Base-by-base conservation (phyloP, 2,797 vertebrate genomes). In the Acanthopagrus latus region DNA sequence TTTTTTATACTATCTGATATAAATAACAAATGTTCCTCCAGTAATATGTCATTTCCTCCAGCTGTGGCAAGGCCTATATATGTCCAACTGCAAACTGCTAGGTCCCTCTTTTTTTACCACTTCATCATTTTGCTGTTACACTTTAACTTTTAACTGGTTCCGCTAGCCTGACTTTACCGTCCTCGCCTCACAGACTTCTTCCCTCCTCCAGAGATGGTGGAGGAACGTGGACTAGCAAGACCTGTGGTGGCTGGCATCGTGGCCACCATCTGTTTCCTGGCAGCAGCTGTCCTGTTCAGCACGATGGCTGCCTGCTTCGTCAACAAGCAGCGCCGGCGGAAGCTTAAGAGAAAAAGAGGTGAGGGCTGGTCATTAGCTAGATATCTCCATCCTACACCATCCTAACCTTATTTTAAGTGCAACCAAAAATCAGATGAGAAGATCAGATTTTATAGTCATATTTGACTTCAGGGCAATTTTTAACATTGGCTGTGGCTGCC, bases 201-300 rank as follows among this genome's bases (percentile, higher is more conserved):
- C 92, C 97, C 98, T 43, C 97, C 93, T 83, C 97, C 98, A 46
- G 98, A 99, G 92, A 71, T 99, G 94, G 96, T 96, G 2, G 98
- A 99, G 0, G 98, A 99, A 20, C 96, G 91, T 12, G 97, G 95
- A 44, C 95, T 99, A 91, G 97, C 98, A 0, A 95, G 98, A 85
- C 98, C 98, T 0, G 96, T 99, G 86, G 95, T 99, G 95, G 98
- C 98, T 17, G 98, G 98, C 79, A 98, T 99, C 3, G 98, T 99
- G 78, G 98, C 98, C 81, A 99, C 98, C 92, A 99, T 99, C 92
- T 99, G 98, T 93, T 99, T 99, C 94, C 93, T 99, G 92, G 97
- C 98, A 20, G 97, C 98, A 2, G 98, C 98, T 47, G 94, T 99
- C 89, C 95, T 99, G 78, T 99, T 99, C 92, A 99, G 98, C 88